phyloP scores from a whole-genome alignment of 2,888 invertebrate genomes.

The Diarsia brunnea region DNA sequence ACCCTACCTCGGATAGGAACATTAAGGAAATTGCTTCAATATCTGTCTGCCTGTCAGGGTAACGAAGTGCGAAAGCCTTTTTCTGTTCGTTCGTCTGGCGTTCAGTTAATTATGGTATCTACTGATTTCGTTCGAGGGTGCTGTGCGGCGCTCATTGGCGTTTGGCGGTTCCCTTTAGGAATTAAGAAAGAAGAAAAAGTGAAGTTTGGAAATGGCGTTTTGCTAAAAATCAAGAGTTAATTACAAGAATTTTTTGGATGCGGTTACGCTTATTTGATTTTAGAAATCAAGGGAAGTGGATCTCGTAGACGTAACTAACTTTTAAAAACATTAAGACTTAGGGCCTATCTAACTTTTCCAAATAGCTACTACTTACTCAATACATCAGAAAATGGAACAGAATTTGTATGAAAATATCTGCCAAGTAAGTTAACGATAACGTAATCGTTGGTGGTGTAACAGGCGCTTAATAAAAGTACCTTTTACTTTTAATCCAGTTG shows the following conservation, averaged over 20 bases:
- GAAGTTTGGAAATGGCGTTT: not conserved
- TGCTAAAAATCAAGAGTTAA: not conserved
- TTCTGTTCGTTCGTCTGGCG: constrained; percentile 46
- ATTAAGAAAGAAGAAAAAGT: not conserved
- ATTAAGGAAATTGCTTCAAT: constrained; percentile 57
- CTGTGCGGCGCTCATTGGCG: constrained; percentile 7
- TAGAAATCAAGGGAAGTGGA: not conserved
- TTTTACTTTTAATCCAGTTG: not conserved
- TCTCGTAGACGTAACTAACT: not conserved
- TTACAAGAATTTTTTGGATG: not conserved
- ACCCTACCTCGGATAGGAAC: not conserved
- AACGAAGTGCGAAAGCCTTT: constrained; percentile 47
- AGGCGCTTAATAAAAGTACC: not conserved
- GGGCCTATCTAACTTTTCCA: too few relatives aligned
- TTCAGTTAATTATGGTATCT: constrained; percentile 57
- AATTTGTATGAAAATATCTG: too few relatives aligned
- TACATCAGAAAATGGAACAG: too few relatives aligned
- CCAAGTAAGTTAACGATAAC: too few relatives aligned
- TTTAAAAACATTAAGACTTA: not conserved
- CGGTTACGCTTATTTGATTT: not conserved
- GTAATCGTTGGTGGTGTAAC: too few relatives aligned
- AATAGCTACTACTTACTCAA: too few relatives aligned
- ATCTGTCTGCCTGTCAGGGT: constrained; percentile 48
- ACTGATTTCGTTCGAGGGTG: constrained; percentile 34
- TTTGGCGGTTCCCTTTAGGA: not conserved